A percentile compares a stretch with the other conserved stretches of the same genome.
These are phyloP conservation scores for Lasioglossum morio DNA, from an alignment of 2,888 invertebrate genomes.

Conservation along the genomic window DNA sequence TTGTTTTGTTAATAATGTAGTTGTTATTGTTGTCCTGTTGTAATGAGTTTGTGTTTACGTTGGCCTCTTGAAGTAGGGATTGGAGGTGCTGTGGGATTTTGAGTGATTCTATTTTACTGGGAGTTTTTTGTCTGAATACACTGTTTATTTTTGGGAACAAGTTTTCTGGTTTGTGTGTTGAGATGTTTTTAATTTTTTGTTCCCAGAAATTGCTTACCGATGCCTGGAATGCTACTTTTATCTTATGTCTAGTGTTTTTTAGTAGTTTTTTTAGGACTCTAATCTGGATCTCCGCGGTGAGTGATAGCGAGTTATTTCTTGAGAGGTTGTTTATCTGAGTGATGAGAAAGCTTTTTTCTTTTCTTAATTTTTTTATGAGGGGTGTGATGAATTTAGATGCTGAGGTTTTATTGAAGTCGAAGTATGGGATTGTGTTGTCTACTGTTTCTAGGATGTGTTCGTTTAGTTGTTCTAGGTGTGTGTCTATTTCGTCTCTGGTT, in stretches of 20 bases:
- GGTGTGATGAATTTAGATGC: constrained; percentile 1
- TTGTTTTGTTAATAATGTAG: background rate
- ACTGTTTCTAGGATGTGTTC: constrained; percentile 1
- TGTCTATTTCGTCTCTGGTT: constrained; percentile 13
- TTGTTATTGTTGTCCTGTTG: background rate
- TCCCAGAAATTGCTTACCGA: background rate
- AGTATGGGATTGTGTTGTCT: background rate
- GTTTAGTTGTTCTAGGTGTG: background rate
- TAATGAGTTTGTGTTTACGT: background rate
- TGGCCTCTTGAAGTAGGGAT: background rate
- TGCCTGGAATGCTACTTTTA: background rate
- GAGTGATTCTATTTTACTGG: background rate
- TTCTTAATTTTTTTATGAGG: background rate
- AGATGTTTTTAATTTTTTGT: background rate
- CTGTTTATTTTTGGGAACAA: constrained; percentile 24
- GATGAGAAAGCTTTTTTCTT: background rate
- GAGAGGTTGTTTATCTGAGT: constrained; percentile 1
- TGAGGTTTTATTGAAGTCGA: background rate
- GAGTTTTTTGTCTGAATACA: background rate
- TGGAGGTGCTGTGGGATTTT: background rate
- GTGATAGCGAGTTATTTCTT: background rate
- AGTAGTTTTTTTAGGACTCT: background rate
- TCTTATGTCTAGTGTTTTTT: background rate
- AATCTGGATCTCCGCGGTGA: background rate
- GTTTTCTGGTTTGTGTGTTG: background rate